A percentile compares a stretch with the other conserved stretches of the same genome.
Evolutionary conservation across 1,140 invertebrate genomes (phyloP).

Genomic region (Protaetia brevitarsis): DNA sequence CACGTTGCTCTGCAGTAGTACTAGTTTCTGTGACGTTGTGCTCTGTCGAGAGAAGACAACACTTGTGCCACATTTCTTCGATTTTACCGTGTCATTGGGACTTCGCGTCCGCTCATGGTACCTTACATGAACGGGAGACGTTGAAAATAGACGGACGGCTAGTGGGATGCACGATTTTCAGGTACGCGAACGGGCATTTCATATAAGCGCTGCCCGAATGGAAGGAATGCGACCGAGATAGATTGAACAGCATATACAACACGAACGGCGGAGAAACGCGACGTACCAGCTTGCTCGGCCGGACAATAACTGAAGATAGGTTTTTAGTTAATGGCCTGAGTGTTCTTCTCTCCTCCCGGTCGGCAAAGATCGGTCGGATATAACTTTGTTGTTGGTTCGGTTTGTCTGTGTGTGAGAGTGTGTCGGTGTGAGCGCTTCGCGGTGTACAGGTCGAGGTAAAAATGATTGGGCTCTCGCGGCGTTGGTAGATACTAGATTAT

Average conservation of each 20-base stretch:
- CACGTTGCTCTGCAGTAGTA: no score
- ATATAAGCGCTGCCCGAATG: no score
- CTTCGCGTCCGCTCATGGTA: not conserved
- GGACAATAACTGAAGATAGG: constrained; percentile 10
- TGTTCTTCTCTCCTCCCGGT: constrained; percentile 1
- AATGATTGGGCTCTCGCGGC: not conserved
- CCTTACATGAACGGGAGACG: no score
- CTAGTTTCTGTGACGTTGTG: not conserved
- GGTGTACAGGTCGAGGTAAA: not conserved
- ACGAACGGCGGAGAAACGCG: no score
- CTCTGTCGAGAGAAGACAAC: not conserved
- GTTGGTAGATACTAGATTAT: no score
- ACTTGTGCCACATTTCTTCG: constrained; percentile 15
- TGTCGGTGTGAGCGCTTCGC: not conserved
- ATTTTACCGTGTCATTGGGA: constrained; percentile 4
- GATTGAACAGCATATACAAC: no score
- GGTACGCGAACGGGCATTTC: no score
- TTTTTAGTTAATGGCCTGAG: constrained; percentile 9
- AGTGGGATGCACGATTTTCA: no score
- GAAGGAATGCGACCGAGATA: no score
- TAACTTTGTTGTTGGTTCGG: constrained; percentile 2
- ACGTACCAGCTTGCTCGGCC: not conserved
- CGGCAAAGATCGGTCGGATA: not conserved
- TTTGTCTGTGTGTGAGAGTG: not conserved
- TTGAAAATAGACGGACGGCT: no score